These are phyloP conservation scores for Vidua chalybeata DNA, from an alignment of 2,113 vertebrate species.

Conservation along the genomic window DNA sequence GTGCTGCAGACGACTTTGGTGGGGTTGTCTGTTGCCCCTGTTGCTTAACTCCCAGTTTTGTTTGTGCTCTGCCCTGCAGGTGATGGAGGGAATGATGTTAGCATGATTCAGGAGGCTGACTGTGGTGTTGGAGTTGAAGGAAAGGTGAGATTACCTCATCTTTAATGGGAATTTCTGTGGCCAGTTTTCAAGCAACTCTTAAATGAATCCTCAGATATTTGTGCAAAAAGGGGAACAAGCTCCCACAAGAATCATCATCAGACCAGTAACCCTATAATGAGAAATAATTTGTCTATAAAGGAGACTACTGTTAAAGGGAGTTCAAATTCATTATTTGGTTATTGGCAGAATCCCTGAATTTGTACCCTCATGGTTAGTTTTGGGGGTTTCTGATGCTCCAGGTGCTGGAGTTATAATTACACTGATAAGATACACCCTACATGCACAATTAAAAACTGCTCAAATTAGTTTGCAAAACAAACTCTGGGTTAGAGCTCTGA, in stretches of 20 bases:
- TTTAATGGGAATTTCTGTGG: background rate
- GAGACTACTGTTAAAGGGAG: background rate
- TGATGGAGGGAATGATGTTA: slow-evolving; percentile 98
- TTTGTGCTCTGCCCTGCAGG: slow-evolving; percentile 75
- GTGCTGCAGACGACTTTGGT: background rate
- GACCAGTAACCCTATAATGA: background rate
- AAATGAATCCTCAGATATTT: background rate
- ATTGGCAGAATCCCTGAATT: background rate
- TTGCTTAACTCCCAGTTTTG: background rate
- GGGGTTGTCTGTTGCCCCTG: background rate
- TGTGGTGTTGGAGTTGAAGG: slow-evolving; percentile 98
- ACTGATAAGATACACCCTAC: background rate
- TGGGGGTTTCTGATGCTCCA: background rate
- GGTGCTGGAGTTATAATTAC: background rate
- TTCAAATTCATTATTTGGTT: background rate
- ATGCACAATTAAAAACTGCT: background rate
- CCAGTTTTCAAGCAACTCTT: background rate
- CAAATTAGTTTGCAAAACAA: background rate
- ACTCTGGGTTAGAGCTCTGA: background rate
- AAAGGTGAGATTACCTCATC: slow-evolving; percentile 84
- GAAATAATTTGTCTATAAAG: background rate
- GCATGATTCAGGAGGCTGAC: slow-evolving; percentile 99
- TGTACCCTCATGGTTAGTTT: background rate
- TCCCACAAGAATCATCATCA: background rate
- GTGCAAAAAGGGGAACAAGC: background rate